These are phyloP conservation scores for Gallinago jamesoni DNA, from an alignment of 2,113 vertebrate species.

Conservation along the genomic window DNA sequence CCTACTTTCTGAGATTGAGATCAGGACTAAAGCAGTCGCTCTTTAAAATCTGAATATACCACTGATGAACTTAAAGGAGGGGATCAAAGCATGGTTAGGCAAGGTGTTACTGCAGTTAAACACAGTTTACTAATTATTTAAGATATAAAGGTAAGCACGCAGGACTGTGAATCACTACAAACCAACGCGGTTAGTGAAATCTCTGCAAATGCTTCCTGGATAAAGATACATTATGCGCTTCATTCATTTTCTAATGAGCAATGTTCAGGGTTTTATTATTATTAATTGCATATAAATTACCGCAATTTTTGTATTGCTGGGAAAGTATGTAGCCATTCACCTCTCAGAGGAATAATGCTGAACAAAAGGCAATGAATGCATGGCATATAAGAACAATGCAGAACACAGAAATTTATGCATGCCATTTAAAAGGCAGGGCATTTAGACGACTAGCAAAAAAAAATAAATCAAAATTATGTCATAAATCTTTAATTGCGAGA, in stretches of 20 bases:
- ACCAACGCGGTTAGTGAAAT: background rate
- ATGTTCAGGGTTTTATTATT: slow-evolving; percentile 40
- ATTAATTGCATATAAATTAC: slow-evolving; percentile 70
- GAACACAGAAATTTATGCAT: slow-evolving; percentile 63
- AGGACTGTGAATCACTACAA: slow-evolving; percentile 30
- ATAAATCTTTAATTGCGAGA: slow-evolving; percentile 49
- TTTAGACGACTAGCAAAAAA: slow-evolving; percentile 33
- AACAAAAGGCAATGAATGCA: slow-evolving; percentile 35
- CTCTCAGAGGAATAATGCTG: slow-evolving; percentile 44
- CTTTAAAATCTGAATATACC: background rate
- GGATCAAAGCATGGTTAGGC: background rate
- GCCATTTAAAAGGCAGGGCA: slow-evolving; percentile 44
- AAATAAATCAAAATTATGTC: slow-evolving; percentile 31
- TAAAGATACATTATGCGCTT: slow-evolving; percentile 22
- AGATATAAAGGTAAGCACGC: background rate
- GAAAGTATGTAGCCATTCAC: slow-evolving; percentile 59
- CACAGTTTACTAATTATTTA: slow-evolving; percentile 8
- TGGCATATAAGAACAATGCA: slow-evolving; percentile 21
- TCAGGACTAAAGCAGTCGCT: background rate
- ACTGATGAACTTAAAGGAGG: background rate
- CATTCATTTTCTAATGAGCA: slow-evolving; percentile 50
- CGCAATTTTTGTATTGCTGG: slow-evolving; percentile 51
- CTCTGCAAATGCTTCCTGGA: slow-evolving; percentile 28
- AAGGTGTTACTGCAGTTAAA: background rate
- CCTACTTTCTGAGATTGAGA: background rate